Evolutionary conservation across 2,113 vertebrate genomes (phyloP), one percentile per base, ranked within the genome.

Genomic region (Riparia riparia): DNA sequence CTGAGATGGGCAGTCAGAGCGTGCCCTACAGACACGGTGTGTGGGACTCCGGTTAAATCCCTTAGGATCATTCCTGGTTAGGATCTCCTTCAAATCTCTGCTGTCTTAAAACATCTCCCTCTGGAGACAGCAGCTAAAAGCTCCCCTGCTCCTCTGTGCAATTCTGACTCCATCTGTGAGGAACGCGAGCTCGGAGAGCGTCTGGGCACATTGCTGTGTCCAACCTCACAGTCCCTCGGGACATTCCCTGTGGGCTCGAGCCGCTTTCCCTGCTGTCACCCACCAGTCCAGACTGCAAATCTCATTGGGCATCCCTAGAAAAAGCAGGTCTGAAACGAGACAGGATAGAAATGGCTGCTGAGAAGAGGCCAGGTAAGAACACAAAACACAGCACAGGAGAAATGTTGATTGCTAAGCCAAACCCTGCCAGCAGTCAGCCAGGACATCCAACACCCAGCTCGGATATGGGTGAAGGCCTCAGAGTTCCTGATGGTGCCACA

Each of bases 21-120:
- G 0, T 83, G 69, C 41, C 65, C 72, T 60, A 3, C 18, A 39
- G 63, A 10, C 2, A 2, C 26, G 21, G 25, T 9, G 8, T 0
- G 0, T 39, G 54, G 12, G 34, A 44, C 21, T 77, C 24, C 54
- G 49, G 34, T 14, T 68, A 51, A 83, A 58, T 15, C 31, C 22
- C 42, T 37, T 9, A 14, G 29, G 25, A 68, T 45, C 13, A 7
- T 20, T 87, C 56, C 41, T 57, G 22, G 47, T 25, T 11, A 72
- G 3, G 14, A n/a, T 28, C 14, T 72, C 54, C 21, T 77, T 72
- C 72, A 34, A 73, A 44, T 21, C 45, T 34, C 60, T 93, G 64
- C 31, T 77, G 37, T 18, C 28, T 74, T 45, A 18, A 57, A 78
- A 1, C 16, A 41, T 84, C 71, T 81, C 28, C 69, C n/a, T 10